These are phyloP conservation scores for Caranx melampygus DNA, from an alignment of 2,113 vertebrate species.

Conservation along the genomic window DNA sequence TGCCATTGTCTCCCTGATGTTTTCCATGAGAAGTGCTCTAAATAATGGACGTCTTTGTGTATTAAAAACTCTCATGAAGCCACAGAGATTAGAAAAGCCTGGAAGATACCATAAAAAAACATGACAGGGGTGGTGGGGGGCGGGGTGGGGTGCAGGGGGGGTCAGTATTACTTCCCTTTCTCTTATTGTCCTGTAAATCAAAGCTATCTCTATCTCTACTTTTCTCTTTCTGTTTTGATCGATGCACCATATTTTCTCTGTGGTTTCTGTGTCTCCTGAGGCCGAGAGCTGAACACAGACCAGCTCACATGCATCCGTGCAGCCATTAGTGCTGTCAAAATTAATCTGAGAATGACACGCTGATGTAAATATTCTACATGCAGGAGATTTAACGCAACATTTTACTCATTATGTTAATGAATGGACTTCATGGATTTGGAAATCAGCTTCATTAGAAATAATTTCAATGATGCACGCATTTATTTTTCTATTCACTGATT, in stretches of 20 bases:
- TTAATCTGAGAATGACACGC: conserved; percentile 19
- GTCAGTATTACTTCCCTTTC: background rate
- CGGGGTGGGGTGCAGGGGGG: background rate
- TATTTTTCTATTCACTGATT: background rate
- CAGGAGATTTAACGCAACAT: conserved; percentile 32
- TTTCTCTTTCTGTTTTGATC: background rate
- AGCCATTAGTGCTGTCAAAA: conserved; percentile 22
- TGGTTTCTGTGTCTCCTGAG: background rate
- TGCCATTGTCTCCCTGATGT: conserved; percentile 16
- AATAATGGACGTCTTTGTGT: background rate
- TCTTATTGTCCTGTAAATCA: background rate
- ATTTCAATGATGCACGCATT: background rate
- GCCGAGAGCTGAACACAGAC: conserved; percentile 10
- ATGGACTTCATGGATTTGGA: background rate
- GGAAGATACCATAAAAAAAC: conserved; percentile 12
- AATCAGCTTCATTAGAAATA: background rate
- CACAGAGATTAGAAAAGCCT: background rate
- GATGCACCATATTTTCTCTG: background rate
- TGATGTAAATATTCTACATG: background rate
- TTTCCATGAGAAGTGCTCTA: conserved; percentile 27
- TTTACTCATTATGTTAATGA: conserved; percentile 10
- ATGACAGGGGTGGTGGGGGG: background rate
- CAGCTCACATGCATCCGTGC: background rate
- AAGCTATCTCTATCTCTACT: background rate
- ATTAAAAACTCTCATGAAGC: conserved; percentile 6